Evolutionary conservation across 2,113 vertebrate species (phyloP).

Genomic region (Malurus cyaneus): DNA sequence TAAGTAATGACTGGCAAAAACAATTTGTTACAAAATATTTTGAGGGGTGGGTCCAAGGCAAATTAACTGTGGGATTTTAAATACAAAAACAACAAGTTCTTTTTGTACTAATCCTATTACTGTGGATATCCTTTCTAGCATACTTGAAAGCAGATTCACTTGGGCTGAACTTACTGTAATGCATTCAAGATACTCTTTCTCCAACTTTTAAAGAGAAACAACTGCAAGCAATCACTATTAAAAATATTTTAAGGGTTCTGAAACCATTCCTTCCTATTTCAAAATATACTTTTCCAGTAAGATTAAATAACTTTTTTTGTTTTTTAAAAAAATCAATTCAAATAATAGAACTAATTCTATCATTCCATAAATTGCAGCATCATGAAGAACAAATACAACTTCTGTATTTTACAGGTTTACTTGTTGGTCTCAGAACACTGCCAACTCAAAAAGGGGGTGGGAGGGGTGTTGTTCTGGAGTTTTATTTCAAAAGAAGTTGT

Average conservation of each 20-base stretch:
- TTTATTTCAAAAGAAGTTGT: background rate
- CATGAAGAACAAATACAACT: background rate
- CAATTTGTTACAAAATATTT: constrained; percentile 57
- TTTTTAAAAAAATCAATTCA: background rate
- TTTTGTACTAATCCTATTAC: constrained; percentile 39
- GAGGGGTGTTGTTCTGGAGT: fast-evolving
- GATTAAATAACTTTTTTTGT: background rate
- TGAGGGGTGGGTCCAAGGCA: constrained; percentile 33
- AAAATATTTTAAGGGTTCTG: background rate
- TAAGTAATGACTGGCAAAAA: constrained; percentile 45
- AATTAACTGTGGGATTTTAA: constrained; percentile 35
- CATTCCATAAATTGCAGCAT: background rate
- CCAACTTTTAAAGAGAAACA: background rate
- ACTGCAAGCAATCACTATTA: background rate
- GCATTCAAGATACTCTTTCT: constrained; percentile 4
- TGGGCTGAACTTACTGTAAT: background rate
- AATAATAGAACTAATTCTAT: background rate
- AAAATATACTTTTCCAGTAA: background rate
- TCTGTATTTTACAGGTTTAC: background rate
- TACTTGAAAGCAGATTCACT: background rate
- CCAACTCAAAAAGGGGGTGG: background rate
- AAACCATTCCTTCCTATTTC: background rate
- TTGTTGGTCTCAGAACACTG: background rate
- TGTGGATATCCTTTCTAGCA: background rate
- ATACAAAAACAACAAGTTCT: background rate